Percentiles rank a stretch among this genome's conserved stretches.
phyloP scores from a whole-genome alignment of 2,797 vertebrate genomes.

The Sphenodon punctatus region DNA sequence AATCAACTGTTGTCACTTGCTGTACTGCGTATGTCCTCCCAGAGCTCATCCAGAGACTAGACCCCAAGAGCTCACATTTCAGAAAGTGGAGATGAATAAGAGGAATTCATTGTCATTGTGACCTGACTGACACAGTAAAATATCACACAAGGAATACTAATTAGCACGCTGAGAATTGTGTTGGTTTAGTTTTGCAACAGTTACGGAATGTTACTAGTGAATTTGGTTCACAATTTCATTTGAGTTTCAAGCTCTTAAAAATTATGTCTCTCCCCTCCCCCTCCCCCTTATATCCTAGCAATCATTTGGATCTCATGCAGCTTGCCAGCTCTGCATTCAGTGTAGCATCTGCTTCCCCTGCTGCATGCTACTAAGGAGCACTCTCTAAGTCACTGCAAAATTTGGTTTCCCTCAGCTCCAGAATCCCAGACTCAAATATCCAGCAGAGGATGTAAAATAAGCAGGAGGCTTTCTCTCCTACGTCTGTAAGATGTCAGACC shows the following conservation, averaged over 20 bases:
- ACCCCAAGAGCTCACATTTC: neutral
- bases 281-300: neutral
- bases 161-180: neutral
- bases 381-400: neutral
- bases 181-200: neutral
- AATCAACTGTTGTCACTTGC: neutral
- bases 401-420: neutral
- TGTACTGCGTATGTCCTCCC: neutral
- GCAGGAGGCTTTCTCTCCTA: neutral
- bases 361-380: neutral
- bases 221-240: neutral
- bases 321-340: neutral
- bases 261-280: neutral
- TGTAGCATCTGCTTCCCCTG: neutral
- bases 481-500: neutral
- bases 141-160: neutral
- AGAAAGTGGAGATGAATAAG: neutral
- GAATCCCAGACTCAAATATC: neutral
- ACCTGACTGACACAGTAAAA: neutral
- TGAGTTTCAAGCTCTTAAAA: neutral
- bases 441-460: neutral
- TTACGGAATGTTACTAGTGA: neutral
- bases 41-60: neutral
- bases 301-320: neutral
- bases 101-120: neutral